Evolutionary conservation across 2,113 vertebrate genomes (phyloP).

Genomic region (Catharus minimus): DNA sequence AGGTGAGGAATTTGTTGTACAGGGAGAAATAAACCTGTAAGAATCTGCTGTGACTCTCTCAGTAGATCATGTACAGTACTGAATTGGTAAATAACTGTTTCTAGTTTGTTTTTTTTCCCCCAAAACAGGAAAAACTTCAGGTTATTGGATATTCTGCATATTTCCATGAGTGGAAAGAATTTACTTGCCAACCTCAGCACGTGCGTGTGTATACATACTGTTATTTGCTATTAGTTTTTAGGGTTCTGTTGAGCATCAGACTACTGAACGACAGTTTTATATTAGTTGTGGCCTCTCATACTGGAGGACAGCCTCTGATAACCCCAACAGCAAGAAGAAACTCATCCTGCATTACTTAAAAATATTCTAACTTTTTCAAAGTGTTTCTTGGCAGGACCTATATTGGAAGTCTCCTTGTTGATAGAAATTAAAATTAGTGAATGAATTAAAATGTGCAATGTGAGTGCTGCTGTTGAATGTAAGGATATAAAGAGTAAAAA

Average conservation of each 20-base stretch:
- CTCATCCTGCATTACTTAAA: neutral
- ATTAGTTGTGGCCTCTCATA: neutral
- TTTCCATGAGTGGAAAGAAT: neutral
- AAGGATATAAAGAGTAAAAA: neutral
- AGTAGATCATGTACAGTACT: neutral
- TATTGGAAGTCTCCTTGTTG: neutral
- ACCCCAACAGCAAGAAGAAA: neutral
- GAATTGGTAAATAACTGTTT: neutral
- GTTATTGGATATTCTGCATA: neutral
- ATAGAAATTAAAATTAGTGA: neutral
- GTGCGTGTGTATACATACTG: neutral
- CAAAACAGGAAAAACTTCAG: neutral
- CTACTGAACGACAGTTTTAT: neutral
- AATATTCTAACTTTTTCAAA: neutral
- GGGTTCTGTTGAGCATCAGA: neutral
- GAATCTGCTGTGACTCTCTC: neutral
- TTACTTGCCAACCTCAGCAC: neutral
- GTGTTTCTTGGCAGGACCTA: neutral
- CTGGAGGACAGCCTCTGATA: neutral
- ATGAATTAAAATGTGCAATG: neutral
- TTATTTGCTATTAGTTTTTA: neutral
- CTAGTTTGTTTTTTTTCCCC: neutral
- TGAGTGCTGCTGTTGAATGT: neutral
- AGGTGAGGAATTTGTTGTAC: neutral
- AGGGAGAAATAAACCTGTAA: neutral